phyloP scores from a whole-genome alignment of 2,888 invertebrate species.

The Scaptomyza cyrtandrae region DNA sequence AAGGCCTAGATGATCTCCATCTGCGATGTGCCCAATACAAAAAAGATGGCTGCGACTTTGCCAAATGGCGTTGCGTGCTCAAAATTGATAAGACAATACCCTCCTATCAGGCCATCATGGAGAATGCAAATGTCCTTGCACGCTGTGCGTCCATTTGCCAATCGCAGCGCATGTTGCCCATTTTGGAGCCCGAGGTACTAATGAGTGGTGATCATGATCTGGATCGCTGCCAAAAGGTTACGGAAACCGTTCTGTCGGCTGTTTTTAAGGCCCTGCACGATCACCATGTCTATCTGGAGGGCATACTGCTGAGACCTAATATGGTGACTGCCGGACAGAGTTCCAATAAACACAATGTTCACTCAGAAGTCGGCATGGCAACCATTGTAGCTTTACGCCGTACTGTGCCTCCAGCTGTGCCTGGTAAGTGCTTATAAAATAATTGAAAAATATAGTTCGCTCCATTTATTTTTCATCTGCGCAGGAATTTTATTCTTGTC shows the following conservation, averaged over 20 bases:
- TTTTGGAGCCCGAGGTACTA: constrained; percentile 98
- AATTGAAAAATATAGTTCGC: too few species aligned
- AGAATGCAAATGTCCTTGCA: constrained; percentile 98
- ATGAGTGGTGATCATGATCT: constrained; percentile 98
- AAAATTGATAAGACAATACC: constrained; percentile 96
- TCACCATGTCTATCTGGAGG: constrained; percentile 98
- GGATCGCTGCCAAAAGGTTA: constrained; percentile 95
- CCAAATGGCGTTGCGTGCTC: constrained; percentile 98
- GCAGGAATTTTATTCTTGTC: constrained; percentile 97
- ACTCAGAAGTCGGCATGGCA: constrained; percentile 94
- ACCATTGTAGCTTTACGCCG: constrained; percentile 96
- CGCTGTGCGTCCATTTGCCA: constrained; percentile 98
- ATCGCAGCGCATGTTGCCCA: constrained; percentile 97
- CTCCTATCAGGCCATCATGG: constrained; percentile 94
- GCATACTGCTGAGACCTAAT: constrained; percentile 98
- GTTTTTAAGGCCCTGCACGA: constrained; percentile 98
- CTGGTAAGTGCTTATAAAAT: constrained; percentile 86
- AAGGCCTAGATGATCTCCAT: constrained; percentile 97
- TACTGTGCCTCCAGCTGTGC: constrained; percentile 97
- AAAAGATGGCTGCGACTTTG: constrained; percentile 98
- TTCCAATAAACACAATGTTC: constrained; percentile 89
- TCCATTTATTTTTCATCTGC: too few species aligned
- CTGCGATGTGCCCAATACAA: constrained; percentile 98
- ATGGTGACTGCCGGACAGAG: constrained; percentile 98
- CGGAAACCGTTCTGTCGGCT: constrained; percentile 96